Base-by-base conservation (phyloP, 30 jellyfish, hydroid and myxozoan genomes). In the Rhopilema esculentum region DNA sequence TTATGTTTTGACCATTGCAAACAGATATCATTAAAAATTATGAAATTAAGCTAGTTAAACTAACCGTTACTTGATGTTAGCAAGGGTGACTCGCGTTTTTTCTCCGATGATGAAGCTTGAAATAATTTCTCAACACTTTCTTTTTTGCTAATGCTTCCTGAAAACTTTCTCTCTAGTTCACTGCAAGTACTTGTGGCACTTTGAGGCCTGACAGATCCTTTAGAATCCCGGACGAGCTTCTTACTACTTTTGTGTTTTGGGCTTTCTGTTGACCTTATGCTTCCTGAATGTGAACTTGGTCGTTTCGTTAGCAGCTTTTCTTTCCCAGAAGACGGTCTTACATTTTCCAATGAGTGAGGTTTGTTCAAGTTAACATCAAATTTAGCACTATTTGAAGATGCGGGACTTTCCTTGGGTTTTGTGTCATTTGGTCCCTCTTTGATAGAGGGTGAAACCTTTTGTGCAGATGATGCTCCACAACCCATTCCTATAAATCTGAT, bases 381-480 rank as follows among this genome's bases (percentile, higher is more conserved):
- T 62, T 33, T 73, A 8, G 88, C 64, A 28, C 72, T 63, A 22
- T 16, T 24, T 79, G 89, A 40, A 16, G 89, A 49, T 1, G 21
- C 62, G 20, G 72, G 57, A 26, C 53, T 28, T n/a, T 61, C 71
- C 40, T 84, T 84, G 26, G 93, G 87, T 28, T 69, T 80, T 6
- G 32, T 22, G 12, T 33, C 32, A 2, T 51, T 29, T 21, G 23
- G 26, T 19, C 48, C 49, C 1, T 31, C 30, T 12, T 65, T 63
- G 27, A 75, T 49, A 0, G 89, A 62, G 66, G 94, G 94, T 65
- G 80, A 48, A 33, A 85, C 94, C 76, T 74, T 75, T 40, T 73
- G 84, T 1, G 82, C 73, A 4, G 81, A 20, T 30, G 94, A 85
- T 17, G 94, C 77, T 27, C 94, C 94, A 74, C 94, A 85, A 74